phyloP scores from a whole-genome alignment of 23 tunicate genomes.

The Phallusia fumigata region DNA sequence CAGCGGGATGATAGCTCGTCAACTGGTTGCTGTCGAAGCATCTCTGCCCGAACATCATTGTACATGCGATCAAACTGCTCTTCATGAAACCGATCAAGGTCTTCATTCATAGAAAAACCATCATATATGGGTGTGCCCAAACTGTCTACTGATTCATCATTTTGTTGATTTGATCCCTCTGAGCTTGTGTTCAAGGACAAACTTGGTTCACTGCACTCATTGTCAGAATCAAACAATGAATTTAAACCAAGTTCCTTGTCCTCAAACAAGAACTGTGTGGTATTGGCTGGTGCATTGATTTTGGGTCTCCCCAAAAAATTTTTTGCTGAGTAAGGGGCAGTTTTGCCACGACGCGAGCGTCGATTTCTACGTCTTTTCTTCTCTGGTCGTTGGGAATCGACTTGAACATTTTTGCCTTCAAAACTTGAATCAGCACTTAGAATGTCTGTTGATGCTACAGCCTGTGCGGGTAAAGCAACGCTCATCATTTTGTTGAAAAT shows the following conservation, averaged over 20 bases:
- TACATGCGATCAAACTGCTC: slow-evolving; percentile 59
- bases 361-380: slow-evolving; percentile 1
- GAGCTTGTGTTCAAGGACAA: neutral
- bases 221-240: slow-evolving; percentile 1
- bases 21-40: slow-evolving; percentile 35
- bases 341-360: neutral
- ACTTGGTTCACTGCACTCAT: neutral
- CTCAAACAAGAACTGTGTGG: slow-evolving; percentile 27
- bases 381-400: neutral
- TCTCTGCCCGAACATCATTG: slow-evolving; percentile 42
- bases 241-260: slow-evolving; percentile 31
- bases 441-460: neutral
- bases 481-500: neutral
- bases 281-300: slow-evolving; percentile 55
- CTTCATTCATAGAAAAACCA: neutral
- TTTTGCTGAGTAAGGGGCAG: slow-evolving; percentile 47
- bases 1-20: slow-evolving; percentile 37
- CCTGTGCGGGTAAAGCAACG: neutral
- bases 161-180: slow-evolving; percentile 1
- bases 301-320: slow-evolving; percentile 53
- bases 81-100: slow-evolving; percentile 17
- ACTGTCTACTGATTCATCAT: neutral
- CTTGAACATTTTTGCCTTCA: neutral
- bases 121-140: slow-evolving; percentile 3
- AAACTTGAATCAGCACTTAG: neutral